A percentile compares a stretch with the other conserved stretches of the same genome.
phyloP scores from a whole-genome alignment of 2,797 vertebrate genomes.

The Brachyrhaphis roseni region DNA sequence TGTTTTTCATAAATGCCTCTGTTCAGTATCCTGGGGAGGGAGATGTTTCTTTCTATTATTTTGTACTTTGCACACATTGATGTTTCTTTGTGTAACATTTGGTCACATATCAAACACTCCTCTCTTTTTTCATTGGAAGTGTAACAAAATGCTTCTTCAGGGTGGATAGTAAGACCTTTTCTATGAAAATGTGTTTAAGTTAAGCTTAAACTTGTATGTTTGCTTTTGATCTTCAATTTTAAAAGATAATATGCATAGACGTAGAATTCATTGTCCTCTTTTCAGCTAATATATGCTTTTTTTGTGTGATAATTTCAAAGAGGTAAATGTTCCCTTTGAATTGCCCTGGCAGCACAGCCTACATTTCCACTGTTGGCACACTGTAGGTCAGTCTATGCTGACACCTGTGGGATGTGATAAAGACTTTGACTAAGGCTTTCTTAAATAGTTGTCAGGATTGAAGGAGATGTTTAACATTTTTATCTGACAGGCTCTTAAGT shows the following conservation, averaged over 20 bases:
- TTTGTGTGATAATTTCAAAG: not conserved
- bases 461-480: conserved; percentile 29
- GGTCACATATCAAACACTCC: not conserved
- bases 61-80: not conserved
- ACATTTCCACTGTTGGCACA: conserved; percentile 33
- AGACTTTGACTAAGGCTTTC: conserved; percentile 33
- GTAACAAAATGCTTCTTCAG: not conserved
- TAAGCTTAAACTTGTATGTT: not conserved
- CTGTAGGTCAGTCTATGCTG: conserved; percentile 34
- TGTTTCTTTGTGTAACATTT: not conserved
- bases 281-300: not conserved
- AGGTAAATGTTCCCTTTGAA: not conserved
- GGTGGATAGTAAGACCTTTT: not conserved
- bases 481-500: not conserved
- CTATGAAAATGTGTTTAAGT: not conserved
- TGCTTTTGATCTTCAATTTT: conserved; percentile 4
- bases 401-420: conserved; percentile 47
- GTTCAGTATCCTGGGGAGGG: conserved; percentile 9
- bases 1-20: conserved; percentile 9
- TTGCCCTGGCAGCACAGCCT: conserved; percentile 15
- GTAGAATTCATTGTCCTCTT: not conserved
- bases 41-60: not conserved
- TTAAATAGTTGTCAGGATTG: conserved; percentile 29
- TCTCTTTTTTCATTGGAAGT: not conserved
- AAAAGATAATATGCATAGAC: no score